A percentile compares a stretch with the other conserved stretches of the same genome.
phyloP scores from a whole-genome alignment of 2,888 invertebrate genomes.

The Acronicta psi region DNA sequence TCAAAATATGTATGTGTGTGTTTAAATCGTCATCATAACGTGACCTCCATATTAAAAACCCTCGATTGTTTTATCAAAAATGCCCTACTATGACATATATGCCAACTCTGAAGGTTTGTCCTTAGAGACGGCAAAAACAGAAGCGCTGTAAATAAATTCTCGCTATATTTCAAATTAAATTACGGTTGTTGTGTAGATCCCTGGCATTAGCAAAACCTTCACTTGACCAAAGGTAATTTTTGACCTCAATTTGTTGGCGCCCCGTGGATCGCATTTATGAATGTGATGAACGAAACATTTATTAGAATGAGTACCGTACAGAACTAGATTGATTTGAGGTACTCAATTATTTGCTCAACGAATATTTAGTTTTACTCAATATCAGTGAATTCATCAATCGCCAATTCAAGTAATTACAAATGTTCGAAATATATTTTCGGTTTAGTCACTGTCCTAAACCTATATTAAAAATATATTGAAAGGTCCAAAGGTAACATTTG shows the following conservation, averaged over 20 bases:
- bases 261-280: constrained; percentile 21
- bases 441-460: no score
- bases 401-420: no score
- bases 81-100: constrained; percentile 28
- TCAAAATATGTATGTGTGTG: constrained; percentile 2
- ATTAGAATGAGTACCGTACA: neutral
- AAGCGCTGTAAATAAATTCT: constrained; percentile 37
- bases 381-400: no score
- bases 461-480: no score
- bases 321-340: constrained; percentile 14
- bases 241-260: constrained; percentile 53
- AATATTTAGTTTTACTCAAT: constrained; percentile 1
- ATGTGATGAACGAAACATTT: constrained; percentile 26
- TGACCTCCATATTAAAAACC: constrained; percentile 23
- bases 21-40: constrained; percentile 19
- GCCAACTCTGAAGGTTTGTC: no score
- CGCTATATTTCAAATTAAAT: constrained; percentile 58
- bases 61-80: constrained; percentile 36
- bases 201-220: constrained; percentile 45
- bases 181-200: constrained; percentile 47
- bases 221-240: constrained; percentile 54
- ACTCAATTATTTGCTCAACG: constrained; percentile 6
- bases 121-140: constrained; percentile 29
- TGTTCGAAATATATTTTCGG: no score
- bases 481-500: no score